A percentile compares a stretch with the other conserved stretches of the same genome.
Evolutionary conservation across 2,888 invertebrate species (phyloP).

Genomic region (Stratiomys singularior): DNA sequence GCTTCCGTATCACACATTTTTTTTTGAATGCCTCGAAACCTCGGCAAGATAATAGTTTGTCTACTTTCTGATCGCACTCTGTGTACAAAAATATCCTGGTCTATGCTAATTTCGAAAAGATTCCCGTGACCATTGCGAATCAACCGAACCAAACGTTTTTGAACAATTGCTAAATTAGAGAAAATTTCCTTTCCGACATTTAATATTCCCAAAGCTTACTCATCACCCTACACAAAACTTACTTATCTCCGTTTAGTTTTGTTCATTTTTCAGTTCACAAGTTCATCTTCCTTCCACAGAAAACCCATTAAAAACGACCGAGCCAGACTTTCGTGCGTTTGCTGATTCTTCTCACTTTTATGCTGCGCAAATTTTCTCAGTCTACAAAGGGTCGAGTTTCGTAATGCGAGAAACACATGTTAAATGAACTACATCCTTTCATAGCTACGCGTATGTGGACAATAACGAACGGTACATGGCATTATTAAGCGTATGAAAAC

Average conservation of each 20-base stretch:
- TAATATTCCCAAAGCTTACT: too few relatives aligned
- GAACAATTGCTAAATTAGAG: too few relatives aligned
- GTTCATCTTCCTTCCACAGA: constrained; percentile 12
- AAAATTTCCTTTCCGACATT: too few relatives aligned
- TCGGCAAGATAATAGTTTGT: too few relatives aligned
- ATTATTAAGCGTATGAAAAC: neutral
- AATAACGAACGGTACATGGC: neutral
- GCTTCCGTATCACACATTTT: too few relatives aligned
- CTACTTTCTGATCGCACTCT: too few relatives aligned
- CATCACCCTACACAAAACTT: neutral
- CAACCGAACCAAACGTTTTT: too few relatives aligned
- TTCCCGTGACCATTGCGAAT: too few relatives aligned
- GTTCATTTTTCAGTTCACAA: neutral
- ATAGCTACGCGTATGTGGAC: neutral
- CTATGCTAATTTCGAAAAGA: too few relatives aligned
- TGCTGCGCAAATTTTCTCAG: neutral
- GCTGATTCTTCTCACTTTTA: neutral
- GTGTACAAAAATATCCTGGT: too few relatives aligned
- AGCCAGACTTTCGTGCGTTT: neutral
- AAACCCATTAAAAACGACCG: neutral
- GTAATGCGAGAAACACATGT: neutral
- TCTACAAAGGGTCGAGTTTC: neutral
- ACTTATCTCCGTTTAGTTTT: neutral
- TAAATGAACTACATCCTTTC: constrained; percentile 1
- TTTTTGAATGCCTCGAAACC: too few relatives aligned